A percentile compares a stretch with the other conserved stretches of the same genome.
These are phyloP conservation scores for Euproctis similis DNA, from an alignment of 2,888 invertebrate genomes.

Conservation along the genomic window DNA sequence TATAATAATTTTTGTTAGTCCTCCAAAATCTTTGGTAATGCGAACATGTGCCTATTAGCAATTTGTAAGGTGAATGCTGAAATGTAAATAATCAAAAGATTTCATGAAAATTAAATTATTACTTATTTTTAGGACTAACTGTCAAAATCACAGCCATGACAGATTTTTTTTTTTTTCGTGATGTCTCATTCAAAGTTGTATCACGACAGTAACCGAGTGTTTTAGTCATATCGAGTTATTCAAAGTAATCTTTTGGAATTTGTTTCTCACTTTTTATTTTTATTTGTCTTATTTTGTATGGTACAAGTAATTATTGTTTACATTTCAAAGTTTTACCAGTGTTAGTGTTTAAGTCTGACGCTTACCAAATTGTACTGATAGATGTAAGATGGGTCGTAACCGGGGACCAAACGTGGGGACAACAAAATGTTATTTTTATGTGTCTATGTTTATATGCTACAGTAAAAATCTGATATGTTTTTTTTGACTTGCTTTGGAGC, in stretches of 20 bases:
- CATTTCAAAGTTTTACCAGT: slow-evolving; percentile 9
- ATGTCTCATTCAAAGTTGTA: no score
- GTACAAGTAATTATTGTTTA: slow-evolving; percentile 8
- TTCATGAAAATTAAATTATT: no score
- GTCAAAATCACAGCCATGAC: no score
- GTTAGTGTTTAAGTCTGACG: slow-evolving; percentile 13
- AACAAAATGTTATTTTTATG: slow-evolving; percentile 18
- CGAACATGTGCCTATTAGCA: slow-evolving; percentile 13
- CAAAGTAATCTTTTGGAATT: no score
- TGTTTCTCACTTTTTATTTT: no score
- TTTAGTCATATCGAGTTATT: no score
- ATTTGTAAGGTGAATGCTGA: slow-evolving; percentile 13
- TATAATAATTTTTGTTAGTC: slow-evolving; percentile 24
- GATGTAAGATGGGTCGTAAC: slow-evolving; percentile 26
- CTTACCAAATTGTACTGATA: slow-evolving; percentile 38
- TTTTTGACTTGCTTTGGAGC: no score
- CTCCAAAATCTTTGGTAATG: slow-evolving; percentile 23
- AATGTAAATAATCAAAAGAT: slow-evolving; percentile 16
- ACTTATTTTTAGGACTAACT: no score
- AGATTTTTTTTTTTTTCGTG: no score
- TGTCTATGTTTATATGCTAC: slow-evolving; percentile 7
- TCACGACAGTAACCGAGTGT: no score
- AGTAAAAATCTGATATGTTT: no score
- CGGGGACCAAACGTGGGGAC: slow-evolving; percentile 46
- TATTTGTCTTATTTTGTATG: no score